A percentile compares a stretch with the other conserved stretches of the same genome.
These are phyloP conservation scores for Gymnoscelis rufifasciata DNA, from an alignment of 2,888 invertebrate genomes.

Conservation along the genomic window DNA sequence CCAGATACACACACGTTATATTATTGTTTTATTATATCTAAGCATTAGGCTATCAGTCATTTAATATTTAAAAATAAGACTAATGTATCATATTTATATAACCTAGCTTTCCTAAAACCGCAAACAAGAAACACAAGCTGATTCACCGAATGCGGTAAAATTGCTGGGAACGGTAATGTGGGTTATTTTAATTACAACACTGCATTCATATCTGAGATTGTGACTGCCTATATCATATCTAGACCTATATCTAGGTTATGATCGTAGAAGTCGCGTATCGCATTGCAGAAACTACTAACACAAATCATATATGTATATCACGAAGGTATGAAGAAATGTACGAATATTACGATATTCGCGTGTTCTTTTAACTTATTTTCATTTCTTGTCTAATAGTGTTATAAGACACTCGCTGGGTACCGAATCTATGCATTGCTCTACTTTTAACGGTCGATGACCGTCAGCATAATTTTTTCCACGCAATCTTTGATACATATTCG, in stretches of 20 bases:
- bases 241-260: conserved; percentile 2
- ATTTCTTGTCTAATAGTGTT: not conserved
- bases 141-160: conserved; percentile 9
- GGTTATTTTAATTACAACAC: conserved; percentile 16
- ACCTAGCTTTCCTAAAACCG: conserved; percentile 22
- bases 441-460: conserved; percentile 55
- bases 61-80: too few species aligned
- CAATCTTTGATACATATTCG: conserved; percentile 64
- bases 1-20: too few species aligned
- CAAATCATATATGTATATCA: too few species aligned
- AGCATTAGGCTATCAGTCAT: too few species aligned
- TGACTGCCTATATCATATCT: not conserved
- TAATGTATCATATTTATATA: not conserved
- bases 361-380: not conserved
- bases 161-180: conserved; percentile 11
- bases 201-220: conserved; percentile 6
- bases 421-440: conserved; percentile 34
- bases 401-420: conserved; percentile 10
- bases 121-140: conserved; percentile 18
- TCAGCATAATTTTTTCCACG: conserved; percentile 63
- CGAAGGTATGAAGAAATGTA: too few species aligned
- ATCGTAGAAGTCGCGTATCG: not conserved
- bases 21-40: too few species aligned
- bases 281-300: not conserved
- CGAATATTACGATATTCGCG: not conserved